Evolutionary conservation across 2,797 vertebrate species (phyloP).

Genomic region (Agapornis canus): DNA sequence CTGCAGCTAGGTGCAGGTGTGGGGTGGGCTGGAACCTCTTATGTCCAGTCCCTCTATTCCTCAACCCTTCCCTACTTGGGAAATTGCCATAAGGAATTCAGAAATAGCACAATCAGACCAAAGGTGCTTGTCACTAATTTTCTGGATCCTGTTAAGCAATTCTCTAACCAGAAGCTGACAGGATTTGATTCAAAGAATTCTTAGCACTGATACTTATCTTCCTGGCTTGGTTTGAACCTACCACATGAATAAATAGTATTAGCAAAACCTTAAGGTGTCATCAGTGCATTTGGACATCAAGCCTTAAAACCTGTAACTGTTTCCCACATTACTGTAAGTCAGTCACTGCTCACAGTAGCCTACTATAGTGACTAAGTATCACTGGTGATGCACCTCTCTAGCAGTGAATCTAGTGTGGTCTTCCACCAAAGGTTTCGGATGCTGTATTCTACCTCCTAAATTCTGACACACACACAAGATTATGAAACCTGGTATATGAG

Average conservation of each 20-base stretch:
- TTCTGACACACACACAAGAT: not conserved
- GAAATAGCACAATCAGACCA: not conserved
- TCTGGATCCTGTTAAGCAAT: not conserved
- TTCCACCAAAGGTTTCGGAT: not conserved
- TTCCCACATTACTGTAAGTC: not conserved
- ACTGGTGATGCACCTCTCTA: not conserved
- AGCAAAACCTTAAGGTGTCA: not conserved
- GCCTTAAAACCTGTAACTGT: not conserved
- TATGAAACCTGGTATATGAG: not conserved
- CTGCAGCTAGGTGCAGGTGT: not conserved
- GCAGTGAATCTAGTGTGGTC: fast-evolving
- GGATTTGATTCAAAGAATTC: not conserved
- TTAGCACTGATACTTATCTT: not conserved
- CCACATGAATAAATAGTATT: not conserved
- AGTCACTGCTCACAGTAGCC: fast-evolving
- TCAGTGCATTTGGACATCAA: not conserved
- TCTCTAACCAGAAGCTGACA: not conserved
- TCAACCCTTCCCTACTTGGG: not conserved
- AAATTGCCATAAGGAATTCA: not conserved
- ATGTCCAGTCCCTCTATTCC: not conserved
- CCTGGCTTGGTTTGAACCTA: not conserved
- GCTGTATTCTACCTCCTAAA: not conserved
- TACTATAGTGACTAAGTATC: not conserved
- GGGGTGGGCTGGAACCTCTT: not conserved
- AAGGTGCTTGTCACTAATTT: not conserved